These are phyloP conservation scores for Rhagonycha lutea DNA, from an alignment of 2,888 invertebrate genomes.

Conservation along the genomic window DNA sequence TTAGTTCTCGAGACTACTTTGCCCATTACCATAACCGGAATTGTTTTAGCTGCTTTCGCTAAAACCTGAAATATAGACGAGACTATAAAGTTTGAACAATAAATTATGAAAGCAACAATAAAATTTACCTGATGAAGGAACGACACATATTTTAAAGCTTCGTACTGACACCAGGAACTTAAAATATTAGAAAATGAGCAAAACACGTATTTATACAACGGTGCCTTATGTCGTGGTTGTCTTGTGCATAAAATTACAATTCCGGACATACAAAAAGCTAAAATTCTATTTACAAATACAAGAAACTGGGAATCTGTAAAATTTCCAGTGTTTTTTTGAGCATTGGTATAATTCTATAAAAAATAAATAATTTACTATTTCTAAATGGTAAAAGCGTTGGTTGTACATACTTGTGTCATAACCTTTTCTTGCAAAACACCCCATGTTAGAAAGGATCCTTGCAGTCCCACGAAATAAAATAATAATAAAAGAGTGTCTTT, in stretches of 20 bases:
- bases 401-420: constrained; percentile 79
- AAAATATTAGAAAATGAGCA: constrained; percentile 96
- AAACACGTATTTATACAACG: constrained; percentile 92
- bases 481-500: constrained; percentile 66
- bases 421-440: constrained; percentile 97
- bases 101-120: background rate
- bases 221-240: constrained; percentile 77
- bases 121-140: constrained; percentile 89
- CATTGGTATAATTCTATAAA: constrained; percentile 61
- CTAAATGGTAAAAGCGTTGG: background rate
- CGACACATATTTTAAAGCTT: constrained; percentile 96
- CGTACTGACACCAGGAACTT: constrained; percentile 99
- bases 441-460: constrained; percentile 92
- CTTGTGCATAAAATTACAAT: constrained; percentile 63
- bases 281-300: constrained; percentile 91
- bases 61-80: constrained; percentile 63
- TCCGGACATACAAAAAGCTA: constrained; percentile 78
- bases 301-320: constrained; percentile 96
- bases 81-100: background rate
- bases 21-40: constrained; percentile 98
- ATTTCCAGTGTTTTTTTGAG: constrained; percentile 64
- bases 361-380: background rate
- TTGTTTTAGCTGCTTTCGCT: constrained; percentile 97
- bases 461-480: constrained; percentile 87
- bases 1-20: constrained; percentile 84